Percentiles rank a stretch among this genome's conserved stretches.
Evolutionary conservation across 2,797 vertebrate genomes (phyloP).

Genomic region (Potorous gilbertii): DNA sequence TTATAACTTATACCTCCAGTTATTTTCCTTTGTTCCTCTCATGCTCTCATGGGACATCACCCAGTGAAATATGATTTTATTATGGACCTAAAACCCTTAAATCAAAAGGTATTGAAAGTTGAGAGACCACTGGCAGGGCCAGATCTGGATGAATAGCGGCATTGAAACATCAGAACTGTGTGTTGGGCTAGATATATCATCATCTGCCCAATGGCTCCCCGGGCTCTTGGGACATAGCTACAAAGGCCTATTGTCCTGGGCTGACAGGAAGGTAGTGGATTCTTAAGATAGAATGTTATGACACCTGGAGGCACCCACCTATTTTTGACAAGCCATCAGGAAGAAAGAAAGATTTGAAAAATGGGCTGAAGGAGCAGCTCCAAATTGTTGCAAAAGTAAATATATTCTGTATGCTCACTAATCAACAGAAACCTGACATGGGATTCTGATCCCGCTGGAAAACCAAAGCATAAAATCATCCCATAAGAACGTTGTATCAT

Average conservation of each 20-base stretch:
- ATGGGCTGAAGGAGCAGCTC: constrained; percentile 14
- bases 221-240: constrained; percentile 69
- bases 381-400: constrained; percentile 32
- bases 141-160: constrained; percentile 71
- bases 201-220: constrained; percentile 71
- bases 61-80: constrained; percentile 71
- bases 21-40: constrained; percentile 62
- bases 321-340: constrained; percentile 78
- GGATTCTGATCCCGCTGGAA: neutral
- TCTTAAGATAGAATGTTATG: constrained; percentile 79
- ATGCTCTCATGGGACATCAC: constrained; percentile 56
- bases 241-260: constrained; percentile 72
- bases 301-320: constrained; percentile 72
- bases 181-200: constrained; percentile 72
- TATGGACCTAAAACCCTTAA: constrained; percentile 69
- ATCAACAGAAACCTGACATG: constrained; percentile 38
- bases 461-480: constrained; percentile 33
- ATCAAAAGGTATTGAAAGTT: constrained; percentile 77
- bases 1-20: constrained; percentile 61
- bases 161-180: constrained; percentile 68
- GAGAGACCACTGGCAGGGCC: constrained; percentile 66
- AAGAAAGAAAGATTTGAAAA: constrained; percentile 55
- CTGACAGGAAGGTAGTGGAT: constrained; percentile 75
- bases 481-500: neutral
- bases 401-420: constrained; percentile 15